Base-by-base conservation (phyloP, 2,797 vertebrate species). In the Thripadectes ignobilis region DNA sequence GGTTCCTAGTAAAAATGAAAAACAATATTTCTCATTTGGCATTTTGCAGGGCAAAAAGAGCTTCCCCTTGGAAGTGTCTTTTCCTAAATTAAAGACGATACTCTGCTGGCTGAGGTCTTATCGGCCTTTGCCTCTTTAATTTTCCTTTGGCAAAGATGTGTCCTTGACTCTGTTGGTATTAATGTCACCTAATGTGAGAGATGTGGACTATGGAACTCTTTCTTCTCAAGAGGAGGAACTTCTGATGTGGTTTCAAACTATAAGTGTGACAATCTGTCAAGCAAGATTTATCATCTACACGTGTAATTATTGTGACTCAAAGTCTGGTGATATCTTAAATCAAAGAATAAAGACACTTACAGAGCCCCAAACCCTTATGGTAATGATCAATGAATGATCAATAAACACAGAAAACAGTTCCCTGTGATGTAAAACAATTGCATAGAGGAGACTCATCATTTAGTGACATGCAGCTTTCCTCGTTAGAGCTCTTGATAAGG, bases 401-500 rank as follows among this genome's bases (percentile, higher is more conserved):
- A 91, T 77, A 96, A 91, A 84, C 63, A 88, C 7, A 74, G 57
- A 87, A 89, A 49, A 29, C 14, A 14, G 14, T 46, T 89, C 41
- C n/a, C 80, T 36, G 5, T 41, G 63, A 72, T 61, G 74, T 72
- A 39, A 86, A 88, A 71, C 43, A 81, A 90, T 13, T 52, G 51
- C 59, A 27, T 62, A 88, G 57, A 78, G 75, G 34, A 93, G 22
- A 75, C 41, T 7, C 1, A 12, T 24, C 58, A 19, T 71, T 92
- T 39, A 58, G 49, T 38, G 75, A 65, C 77, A 88, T 66, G 58
- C 51, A 71, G 59, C 58, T 89, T 93, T 92, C 74, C 58, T 94
- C 78, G 61, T 94, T 89, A 88, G 87, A 79, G 91, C 67, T 80
- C 75, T 82, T 93, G 74, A 61, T 88, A 82, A 95, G 93, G 86